Conservation (phyloP, 2,797 vertebrate genomes). For the Sebastes trivittatus region DNA sequence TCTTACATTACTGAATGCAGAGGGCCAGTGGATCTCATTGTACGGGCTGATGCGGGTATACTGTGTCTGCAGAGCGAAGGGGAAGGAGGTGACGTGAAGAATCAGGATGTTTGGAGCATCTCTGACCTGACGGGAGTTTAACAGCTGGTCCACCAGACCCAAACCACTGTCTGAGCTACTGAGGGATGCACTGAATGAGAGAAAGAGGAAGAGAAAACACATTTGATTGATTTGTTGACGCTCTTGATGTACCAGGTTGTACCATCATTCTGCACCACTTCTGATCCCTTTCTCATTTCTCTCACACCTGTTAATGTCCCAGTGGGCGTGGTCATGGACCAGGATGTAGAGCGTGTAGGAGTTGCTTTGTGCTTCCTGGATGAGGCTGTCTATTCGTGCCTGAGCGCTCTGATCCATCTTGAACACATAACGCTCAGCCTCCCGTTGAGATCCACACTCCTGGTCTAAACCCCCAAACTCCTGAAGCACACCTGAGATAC, state of each 20-base stretch:
- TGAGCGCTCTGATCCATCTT: slow-evolving; percentile 90
- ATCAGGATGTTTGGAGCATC: slow-evolving; percentile 94
- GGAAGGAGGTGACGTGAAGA: slow-evolving; percentile 96
- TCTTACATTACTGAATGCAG: slow-evolving; percentile 89
- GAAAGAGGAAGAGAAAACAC: background rate
- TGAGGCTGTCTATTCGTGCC: slow-evolving; percentile 87
- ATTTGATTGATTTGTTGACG: background rate
- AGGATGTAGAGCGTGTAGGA: slow-evolving; percentile 94
- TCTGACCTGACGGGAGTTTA: slow-evolving; percentile 93
- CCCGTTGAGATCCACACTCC: slow-evolving; percentile 84
- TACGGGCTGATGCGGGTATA: slow-evolving; percentile 95
- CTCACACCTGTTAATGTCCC: slow-evolving; percentile 91
- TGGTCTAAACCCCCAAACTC: slow-evolving; percentile 92
- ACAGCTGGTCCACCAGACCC: slow-evolving; percentile 90
- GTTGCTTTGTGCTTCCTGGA: slow-evolving; percentile 91
- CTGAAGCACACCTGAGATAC: slow-evolving; percentile 87
- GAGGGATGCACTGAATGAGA: slow-evolving; percentile 65
- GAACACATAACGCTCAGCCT: slow-evolving; percentile 89
- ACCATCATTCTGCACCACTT: background rate
- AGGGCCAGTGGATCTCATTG: slow-evolving; percentile 99
- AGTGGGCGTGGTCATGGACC: slow-evolving; percentile 96
- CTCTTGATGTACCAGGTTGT: background rate
- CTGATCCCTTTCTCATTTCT: background rate
- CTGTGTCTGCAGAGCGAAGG: slow-evolving; percentile 95
- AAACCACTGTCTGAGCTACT: slow-evolving; percentile 79